Evolutionary conservation across 2,797 vertebrate genomes (phyloP).

Genomic region (Eleutherodactylus coqui): DNA sequence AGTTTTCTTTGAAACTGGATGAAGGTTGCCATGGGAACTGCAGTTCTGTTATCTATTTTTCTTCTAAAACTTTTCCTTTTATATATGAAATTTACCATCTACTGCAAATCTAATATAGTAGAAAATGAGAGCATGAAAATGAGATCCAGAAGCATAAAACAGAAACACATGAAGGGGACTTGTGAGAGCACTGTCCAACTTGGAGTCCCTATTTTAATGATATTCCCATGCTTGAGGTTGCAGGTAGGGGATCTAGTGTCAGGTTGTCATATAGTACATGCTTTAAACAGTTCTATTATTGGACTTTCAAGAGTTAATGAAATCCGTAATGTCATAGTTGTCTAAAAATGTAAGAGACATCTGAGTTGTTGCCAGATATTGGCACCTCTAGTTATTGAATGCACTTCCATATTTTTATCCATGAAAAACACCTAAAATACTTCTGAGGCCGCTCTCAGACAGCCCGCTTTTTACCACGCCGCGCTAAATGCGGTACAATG

Average conservation of each 20-base stretch:
- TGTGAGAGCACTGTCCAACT: not conserved
- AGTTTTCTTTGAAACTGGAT: conserved; percentile 41
- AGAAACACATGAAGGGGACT: not conserved
- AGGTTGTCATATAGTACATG: not conserved
- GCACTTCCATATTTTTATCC: no score
- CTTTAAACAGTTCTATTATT: not conserved
- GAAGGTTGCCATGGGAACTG: conserved; percentile 44
- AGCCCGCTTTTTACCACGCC: no score
- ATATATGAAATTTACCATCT: conserved; percentile 28
- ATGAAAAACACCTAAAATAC: no score
- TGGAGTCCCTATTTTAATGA: not conserved
- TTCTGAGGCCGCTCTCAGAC: no score
- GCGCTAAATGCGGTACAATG: no score
- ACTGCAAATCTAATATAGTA: conserved; percentile 28
- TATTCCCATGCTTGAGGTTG: not conserved
- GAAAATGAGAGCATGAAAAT: not conserved
- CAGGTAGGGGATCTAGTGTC: not conserved
- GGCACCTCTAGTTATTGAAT: no score
- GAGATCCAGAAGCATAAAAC: not conserved
- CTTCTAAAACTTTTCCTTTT: conserved; percentile 47
- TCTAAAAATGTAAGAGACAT: no score
- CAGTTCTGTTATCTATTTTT: conserved; percentile 40
- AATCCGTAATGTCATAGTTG: no score
- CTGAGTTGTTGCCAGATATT: no score
- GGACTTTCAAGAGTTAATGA: no score